Percentiles rank a stretch among this genome's conserved stretches.
Evolutionary conservation across 2,888 invertebrate species (phyloP).

Genomic region (Thecophora atra): DNA sequence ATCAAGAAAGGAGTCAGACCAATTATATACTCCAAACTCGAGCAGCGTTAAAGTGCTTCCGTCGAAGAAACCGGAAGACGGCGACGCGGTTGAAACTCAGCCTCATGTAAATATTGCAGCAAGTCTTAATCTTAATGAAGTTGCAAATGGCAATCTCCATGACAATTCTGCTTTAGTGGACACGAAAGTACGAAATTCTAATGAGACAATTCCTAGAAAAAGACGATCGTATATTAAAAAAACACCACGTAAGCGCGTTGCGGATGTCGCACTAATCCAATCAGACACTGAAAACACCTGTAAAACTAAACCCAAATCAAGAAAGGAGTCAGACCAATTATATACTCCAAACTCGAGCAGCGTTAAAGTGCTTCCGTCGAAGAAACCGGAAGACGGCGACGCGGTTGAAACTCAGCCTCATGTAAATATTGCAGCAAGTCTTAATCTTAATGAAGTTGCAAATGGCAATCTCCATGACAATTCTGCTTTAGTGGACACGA

Average conservation of each 20-base stretch:
- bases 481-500: not conserved
- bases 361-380: not conserved
- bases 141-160: not conserved
- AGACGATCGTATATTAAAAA: conserved; percentile 51
- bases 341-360: not conserved
- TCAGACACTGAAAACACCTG: not conserved
- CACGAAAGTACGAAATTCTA: not conserved
- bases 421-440: conserved; percentile 4
- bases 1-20: conserved; percentile 13
- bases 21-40: not conserved
- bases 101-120: not conserved
- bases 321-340: not conserved
- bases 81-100: not conserved
- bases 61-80: not conserved
- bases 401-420: not conserved
- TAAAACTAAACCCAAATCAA: conserved; percentile 8
- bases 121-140: not conserved
- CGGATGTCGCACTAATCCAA: not conserved
- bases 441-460: not conserved
- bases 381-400: not conserved
- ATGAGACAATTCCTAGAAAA: conserved; percentile 38
- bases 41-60: not conserved
- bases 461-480: not conserved
- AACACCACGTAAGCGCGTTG: conserved; percentile 49
- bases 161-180: not conserved